A percentile compares a stretch with the other conserved stretches of the same genome.
These are phyloP conservation scores for Argopecten irradians DNA, from an alignment of 1,140 invertebrate genomes.

Conservation along the genomic window DNA sequence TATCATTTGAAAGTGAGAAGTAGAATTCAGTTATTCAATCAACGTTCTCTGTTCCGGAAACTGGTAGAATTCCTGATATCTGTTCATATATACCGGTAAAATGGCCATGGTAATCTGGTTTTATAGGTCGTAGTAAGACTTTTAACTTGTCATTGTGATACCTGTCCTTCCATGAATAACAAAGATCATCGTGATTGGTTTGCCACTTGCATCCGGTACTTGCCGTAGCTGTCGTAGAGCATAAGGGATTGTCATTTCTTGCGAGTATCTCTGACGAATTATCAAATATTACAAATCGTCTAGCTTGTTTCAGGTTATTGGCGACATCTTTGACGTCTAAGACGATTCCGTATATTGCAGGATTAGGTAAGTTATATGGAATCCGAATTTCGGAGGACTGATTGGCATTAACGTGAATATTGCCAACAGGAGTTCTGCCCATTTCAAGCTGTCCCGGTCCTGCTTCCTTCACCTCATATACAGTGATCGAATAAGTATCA, in stretches of 20 bases:
- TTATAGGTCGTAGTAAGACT: constrained; percentile 38
- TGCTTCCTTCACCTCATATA: constrained; percentile 51
- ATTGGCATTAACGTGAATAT: not conserved
- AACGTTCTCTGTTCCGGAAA: constrained; percentile 57
- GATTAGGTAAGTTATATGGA: not conserved
- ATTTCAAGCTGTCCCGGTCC: not conserved
- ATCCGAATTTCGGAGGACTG: not conserved
- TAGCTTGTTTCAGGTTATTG: constrained; percentile 43
- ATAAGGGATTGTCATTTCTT: not conserved
- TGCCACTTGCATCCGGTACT: constrained; percentile 48
- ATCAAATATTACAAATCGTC: constrained; percentile 54
- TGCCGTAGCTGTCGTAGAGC: constrained; percentile 38
- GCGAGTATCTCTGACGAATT: constrained; percentile 42
- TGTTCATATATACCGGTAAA: constrained; percentile 57
- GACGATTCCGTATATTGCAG: constrained; percentile 43
- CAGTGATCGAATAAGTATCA: constrained; percentile 29
- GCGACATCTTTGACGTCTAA: constrained; percentile 53
- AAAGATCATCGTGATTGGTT: constrained; percentile 36
- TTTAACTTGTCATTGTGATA: constrained; percentile 48
- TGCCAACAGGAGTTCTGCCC: not conserved
- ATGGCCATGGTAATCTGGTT: constrained; percentile 29
- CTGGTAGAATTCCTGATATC: constrained; percentile 48
- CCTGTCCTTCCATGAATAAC: constrained; percentile 45
- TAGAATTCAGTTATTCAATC: constrained; percentile 50
- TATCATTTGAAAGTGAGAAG: constrained; percentile 18